Conservation (phyloP, 2,797 vertebrate genomes). For the Poeciliopsis presidionis region DNA sequence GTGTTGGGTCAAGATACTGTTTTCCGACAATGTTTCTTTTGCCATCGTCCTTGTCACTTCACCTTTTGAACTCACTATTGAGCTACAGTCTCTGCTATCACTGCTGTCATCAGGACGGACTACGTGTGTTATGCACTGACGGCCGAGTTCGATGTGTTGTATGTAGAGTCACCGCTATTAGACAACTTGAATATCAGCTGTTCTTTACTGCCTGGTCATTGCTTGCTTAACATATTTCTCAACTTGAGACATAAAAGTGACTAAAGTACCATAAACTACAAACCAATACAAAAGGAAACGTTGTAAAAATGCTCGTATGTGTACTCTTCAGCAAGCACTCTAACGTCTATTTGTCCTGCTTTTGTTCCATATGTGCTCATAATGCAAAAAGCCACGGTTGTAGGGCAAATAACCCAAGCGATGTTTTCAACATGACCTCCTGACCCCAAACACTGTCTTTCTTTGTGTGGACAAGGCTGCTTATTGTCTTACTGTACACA, state of each 20-base stretch:
- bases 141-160: background rate
- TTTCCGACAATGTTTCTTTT: background rate
- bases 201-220: too few species aligned
- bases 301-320: background rate
- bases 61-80: background rate
- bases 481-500: slow-evolving; percentile 64
- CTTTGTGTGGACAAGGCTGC: slow-evolving; percentile 53
- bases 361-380: slow-evolving; percentile 45
- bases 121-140: background rate
- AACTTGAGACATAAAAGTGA: background rate
- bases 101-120: background rate
- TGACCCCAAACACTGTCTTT: slow-evolving; percentile 50
- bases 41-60: background rate
- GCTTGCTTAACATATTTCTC: background rate
- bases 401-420: slow-evolving; percentile 60
- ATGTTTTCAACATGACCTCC: slow-evolving; percentile 48
- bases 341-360: background rate
- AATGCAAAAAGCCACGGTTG: slow-evolving; percentile 26
- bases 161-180: background rate
- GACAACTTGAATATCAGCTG: background rate
- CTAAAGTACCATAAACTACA: background rate
- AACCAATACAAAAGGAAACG: background rate
- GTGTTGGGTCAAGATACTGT: background rate
- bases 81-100: background rate
- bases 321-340: too few species aligned